These are phyloP conservation scores for Chlamydotis undulata DNA, from an alignment of 2,113 vertebrate species.

Conservation along the genomic window DNA sequence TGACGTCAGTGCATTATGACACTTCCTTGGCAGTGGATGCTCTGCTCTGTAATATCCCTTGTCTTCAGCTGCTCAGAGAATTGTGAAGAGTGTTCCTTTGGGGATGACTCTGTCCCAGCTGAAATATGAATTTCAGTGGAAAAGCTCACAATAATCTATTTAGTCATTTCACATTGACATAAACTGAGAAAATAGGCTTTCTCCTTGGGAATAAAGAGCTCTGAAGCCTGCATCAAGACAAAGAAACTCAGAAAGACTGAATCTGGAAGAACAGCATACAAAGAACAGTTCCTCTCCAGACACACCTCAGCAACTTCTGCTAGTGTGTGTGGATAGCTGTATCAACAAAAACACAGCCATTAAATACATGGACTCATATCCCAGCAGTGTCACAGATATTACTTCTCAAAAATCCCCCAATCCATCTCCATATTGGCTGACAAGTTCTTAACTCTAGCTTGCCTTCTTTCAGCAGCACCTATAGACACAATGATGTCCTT, in stretches of 20 bases:
- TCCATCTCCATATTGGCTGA: not conserved
- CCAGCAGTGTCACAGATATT: not conserved
- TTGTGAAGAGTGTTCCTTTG: constrained; percentile 1
- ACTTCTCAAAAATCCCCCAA: not conserved
- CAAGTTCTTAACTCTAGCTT: not conserved
- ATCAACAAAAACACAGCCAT: not conserved
- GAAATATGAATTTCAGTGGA: not conserved
- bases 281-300: not conserved
- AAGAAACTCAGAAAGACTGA: not conserved
- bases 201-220: not conserved
- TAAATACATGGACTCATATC: not conserved
- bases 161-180: not conserved
- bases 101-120: not conserved
- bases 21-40: not conserved
- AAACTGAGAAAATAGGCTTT: not conserved
- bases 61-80: constrained; percentile 1
- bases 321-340: fast-evolving
- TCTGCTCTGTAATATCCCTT: not conserved
- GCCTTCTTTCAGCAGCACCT: not conserved
- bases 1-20: constrained; percentile 11
- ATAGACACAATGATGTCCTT: not conserved
- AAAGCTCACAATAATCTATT: constrained; percentile 16
- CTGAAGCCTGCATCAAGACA: not conserved
- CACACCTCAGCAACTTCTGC: not conserved
- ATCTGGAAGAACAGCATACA: not conserved